phyloP scores from a whole-genome alignment of 2,888 invertebrate genomes.

The Drosophila stalkeri region DNA sequence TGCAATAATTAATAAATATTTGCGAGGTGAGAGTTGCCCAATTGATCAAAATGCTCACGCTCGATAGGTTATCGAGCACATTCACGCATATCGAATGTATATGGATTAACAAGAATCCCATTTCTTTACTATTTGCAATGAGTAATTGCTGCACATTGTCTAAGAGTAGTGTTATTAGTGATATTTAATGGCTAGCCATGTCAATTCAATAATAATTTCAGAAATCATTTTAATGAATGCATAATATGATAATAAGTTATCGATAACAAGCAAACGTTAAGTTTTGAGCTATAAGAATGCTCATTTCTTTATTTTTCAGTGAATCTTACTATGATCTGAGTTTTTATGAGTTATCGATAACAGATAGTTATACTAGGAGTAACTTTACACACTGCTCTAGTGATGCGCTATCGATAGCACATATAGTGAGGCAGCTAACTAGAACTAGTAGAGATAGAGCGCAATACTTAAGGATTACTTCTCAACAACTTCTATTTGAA shows the following conservation, averaged over 20 bases:
- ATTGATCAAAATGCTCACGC: slow-evolving; percentile 48
- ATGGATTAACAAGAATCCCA: slow-evolving; percentile 13
- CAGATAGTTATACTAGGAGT: no score
- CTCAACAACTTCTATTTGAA: neutral
- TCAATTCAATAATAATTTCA: no score
- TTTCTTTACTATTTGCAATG: neutral
- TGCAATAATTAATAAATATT: slow-evolving; percentile 72
- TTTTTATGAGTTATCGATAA: no score
- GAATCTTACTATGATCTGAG: neutral
- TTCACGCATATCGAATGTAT: slow-evolving; percentile 15
- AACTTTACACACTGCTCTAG: no score
- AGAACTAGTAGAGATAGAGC: neutral
- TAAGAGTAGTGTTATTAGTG: neutral
- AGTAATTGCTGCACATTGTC: neutral
- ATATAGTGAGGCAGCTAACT: no score
- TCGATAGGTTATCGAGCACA: slow-evolving; percentile 50
- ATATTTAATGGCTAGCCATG: neutral
- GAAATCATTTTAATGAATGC: neutral
- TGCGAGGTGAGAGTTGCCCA: slow-evolving; percentile 58
- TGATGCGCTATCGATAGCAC: no score
- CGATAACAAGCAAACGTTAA: neutral
- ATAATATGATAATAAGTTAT: slow-evolving; percentile 1
- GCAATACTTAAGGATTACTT: neutral
- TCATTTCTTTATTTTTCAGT: neutral
- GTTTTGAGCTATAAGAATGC: neutral